These are phyloP conservation scores for Chionomys nivalis DNA, from an alignment of 2,113 vertebrate genomes.

Conservation along the genomic window DNA sequence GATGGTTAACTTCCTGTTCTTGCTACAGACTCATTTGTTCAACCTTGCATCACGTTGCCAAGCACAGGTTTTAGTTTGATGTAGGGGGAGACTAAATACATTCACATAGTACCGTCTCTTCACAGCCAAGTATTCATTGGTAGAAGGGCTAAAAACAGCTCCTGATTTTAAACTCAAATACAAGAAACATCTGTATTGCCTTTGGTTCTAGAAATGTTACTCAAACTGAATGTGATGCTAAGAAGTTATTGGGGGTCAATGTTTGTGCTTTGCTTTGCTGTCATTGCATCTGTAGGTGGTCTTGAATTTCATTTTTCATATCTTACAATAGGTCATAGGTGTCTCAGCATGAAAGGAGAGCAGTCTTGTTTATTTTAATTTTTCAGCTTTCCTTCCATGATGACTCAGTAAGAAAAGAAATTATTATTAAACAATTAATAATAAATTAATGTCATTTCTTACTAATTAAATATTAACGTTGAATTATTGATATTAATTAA, in stretches of 20 bases:
- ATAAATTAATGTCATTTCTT: no score
- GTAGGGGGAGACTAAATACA: background rate
- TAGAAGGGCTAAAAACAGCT: background rate
- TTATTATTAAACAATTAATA: no score
- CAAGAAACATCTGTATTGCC: background rate
- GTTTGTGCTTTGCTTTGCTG: background rate
- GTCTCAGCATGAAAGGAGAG: background rate
- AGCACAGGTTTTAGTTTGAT: background rate
- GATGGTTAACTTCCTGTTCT: background rate
- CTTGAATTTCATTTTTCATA: background rate
- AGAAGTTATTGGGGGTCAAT: background rate
- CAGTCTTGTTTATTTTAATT: background rate
- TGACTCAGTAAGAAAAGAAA: background rate
- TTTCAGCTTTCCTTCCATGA: background rate
- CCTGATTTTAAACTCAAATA: background rate
- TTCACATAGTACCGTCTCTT: background rate
- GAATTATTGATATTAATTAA: no score
- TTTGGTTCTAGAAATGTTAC: background rate
- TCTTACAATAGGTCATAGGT: background rate
- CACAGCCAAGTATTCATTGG: background rate
- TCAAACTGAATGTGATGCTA: background rate
- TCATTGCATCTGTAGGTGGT: background rate
- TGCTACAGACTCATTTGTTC: background rate
- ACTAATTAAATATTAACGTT: no score
- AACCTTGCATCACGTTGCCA: background rate